Base-by-base conservation (phyloP, 2,113 vertebrate species). In the Psophia crepitans region DNA sequence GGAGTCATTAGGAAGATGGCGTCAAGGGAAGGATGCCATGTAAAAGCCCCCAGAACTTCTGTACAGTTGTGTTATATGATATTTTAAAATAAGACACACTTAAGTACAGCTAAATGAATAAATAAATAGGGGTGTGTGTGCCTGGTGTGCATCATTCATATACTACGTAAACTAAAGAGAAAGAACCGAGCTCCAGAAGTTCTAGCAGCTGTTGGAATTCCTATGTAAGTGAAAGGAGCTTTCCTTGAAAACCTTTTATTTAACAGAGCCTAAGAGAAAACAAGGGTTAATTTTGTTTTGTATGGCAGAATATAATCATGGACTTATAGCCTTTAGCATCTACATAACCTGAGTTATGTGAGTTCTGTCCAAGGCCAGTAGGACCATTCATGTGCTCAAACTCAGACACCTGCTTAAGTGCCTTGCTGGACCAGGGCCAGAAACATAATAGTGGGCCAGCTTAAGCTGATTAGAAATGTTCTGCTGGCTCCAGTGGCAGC, bases 381-480 rank as follows among this genome's bases (percentile, higher is more conserved):
- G 49, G 32, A 41, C 77, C 51, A 39, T 49, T 87, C 33, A 22
- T 26, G 28, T 46, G 61, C 54, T 79, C 33, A 27, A 39, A 49
- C 39, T 49, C 92, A 93, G 95, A 84, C 84, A 97, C 87, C 83
- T 90, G 84, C 93, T 61, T 87, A 89, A 97, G 87, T 94, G 93
- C 58, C 54, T 89, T 83, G 61, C 74, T 96, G 97, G 94, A 85
- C 19, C 56, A 43, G 41, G 46, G 89, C 93, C 97, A 96, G 78
- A 85, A 95, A 54, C 16, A 7, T 77, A 90, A 96, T 30, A 81
- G 81, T 24, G 41, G 81, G 66, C 37, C 46, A 54, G 44, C 49
- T 77, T 79, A 92, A 94, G 28, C n/a, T 74, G 91, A 96, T 97
- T 69, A 91, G 77, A 93, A 90, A 89, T 63, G 87, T 94, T 71